These are phyloP conservation scores for Ischnus inquisitorius DNA, from an alignment of 2,888 invertebrate species.

Conservation along the genomic window DNA sequence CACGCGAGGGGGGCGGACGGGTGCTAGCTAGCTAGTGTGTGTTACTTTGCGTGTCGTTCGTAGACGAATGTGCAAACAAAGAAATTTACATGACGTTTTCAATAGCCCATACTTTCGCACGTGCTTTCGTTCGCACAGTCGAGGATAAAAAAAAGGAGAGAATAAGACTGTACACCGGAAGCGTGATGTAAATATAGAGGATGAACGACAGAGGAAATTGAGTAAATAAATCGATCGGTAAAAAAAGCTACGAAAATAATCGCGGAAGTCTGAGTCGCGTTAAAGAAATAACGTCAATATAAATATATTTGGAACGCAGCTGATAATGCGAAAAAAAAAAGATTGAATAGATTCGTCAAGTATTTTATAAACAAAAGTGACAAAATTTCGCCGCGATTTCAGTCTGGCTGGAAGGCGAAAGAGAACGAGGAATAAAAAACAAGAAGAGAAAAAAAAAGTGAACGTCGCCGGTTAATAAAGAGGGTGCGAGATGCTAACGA, in stretches of 20 bases:
- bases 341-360: neutral
- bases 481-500: conserved; percentile 42
- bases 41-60: conserved; percentile 2
- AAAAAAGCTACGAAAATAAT: neutral
- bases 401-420: neutral
- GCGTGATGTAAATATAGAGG: neutral
- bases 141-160: neutral
- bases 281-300: neutral
- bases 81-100: neutral
- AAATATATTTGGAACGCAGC: neutral
- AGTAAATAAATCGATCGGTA: neutral
- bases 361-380: neutral
- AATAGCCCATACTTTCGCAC: neutral
- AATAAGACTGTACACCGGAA: neutral
- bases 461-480: conserved; percentile 21
- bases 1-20: too few species aligned
- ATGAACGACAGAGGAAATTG: conserved; percentile 13
- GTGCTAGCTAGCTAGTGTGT: conserved; percentile 3
- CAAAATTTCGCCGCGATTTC: conserved; percentile 1
- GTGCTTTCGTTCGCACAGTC: neutral
- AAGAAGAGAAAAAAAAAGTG: conserved; percentile 19
- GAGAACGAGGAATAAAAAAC: neutral
- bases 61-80: conserved; percentile 19
- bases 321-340: neutral
- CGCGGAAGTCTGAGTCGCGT: neutral